Evolutionary conservation across 2,113 vertebrate species (phyloP).

Genomic region (Sinosuthora webbiana): DNA sequence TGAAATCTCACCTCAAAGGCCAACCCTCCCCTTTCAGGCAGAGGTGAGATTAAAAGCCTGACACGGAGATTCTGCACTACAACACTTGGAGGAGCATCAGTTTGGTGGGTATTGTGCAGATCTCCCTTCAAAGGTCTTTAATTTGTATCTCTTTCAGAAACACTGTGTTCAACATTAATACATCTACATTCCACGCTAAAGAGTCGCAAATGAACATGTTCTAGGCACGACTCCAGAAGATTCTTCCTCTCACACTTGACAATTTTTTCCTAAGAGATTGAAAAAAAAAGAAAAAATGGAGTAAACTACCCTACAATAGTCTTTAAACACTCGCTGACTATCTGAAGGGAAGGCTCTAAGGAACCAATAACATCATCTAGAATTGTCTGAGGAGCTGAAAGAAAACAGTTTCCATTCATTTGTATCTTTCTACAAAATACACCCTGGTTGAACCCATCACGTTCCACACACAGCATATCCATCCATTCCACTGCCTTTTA

Average conservation of each 20-base stretch:
- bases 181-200: not conserved
- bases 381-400: not conserved
- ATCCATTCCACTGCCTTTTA: not conserved
- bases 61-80: fast-evolving
- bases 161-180: not conserved
- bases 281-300: not conserved
- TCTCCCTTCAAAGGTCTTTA: not conserved
- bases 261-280: not conserved
- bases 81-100: not conserved
- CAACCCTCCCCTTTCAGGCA: not conserved
- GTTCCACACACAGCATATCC: not conserved
- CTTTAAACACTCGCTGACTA: not conserved
- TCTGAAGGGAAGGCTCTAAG: not conserved
- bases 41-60: not conserved
- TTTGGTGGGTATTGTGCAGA: not conserved
- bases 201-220: not conserved
- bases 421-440: not conserved
- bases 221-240: not conserved
- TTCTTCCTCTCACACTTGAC: not conserved
- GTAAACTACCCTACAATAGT: not conserved
- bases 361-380: not conserved
- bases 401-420: not conserved
- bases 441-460: not conserved
- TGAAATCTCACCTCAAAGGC: not conserved
- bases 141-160: not conserved